Evolutionary conservation across 2,888 invertebrate species (phyloP).

Genomic region (Cordilura impudica): DNA sequence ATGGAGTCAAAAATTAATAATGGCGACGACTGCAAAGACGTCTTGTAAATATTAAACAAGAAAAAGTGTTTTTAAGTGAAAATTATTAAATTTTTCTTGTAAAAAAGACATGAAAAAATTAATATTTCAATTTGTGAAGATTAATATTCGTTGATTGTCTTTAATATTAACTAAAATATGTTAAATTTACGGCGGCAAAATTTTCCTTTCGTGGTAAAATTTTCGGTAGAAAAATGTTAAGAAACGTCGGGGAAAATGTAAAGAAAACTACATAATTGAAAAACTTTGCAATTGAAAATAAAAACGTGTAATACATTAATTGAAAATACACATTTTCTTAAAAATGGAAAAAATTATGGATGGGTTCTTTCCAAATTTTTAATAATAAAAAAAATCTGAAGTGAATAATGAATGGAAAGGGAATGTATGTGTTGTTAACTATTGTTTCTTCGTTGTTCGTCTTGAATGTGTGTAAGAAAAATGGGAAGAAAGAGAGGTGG

Average conservation of each 20-base stretch:
- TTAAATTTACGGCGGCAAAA: conserved; percentile 72
- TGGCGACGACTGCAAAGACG: conserved; percentile 72
- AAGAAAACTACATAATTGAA: conserved; percentile 55
- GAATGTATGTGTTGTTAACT: conserved; percentile 52
- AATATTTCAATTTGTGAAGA: conserved; percentile 48
- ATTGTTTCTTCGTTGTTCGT: conserved; percentile 52
- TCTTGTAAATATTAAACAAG: conserved; percentile 75
- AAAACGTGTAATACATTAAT: conserved; percentile 47
- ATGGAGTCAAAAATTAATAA: conserved; percentile 75
- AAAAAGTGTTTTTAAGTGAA: conserved; percentile 64
- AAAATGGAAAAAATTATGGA: conserved; percentile 5
- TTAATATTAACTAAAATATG: conserved; percentile 43
- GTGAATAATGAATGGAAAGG: conserved; percentile 31
- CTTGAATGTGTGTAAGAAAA: conserved; percentile 53
- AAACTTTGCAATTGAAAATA: conserved; percentile 56
- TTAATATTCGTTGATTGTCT: conserved; percentile 31
- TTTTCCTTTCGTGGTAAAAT: conserved; percentile 65
- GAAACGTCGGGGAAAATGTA: conserved; percentile 48
- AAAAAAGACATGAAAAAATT: conserved; percentile 31
- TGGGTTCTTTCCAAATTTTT: not conserved
- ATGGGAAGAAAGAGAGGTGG: conserved; percentile 57
- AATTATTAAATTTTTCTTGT: conserved; percentile 58
- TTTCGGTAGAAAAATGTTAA: conserved; percentile 56
- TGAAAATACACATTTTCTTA: conserved; percentile 37
- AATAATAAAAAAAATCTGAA: conserved; percentile 17